These are phyloP conservation scores for Lysiphlebus fabarum DNA, from an alignment of 1,140 invertebrate species.

Conservation along the genomic window DNA sequence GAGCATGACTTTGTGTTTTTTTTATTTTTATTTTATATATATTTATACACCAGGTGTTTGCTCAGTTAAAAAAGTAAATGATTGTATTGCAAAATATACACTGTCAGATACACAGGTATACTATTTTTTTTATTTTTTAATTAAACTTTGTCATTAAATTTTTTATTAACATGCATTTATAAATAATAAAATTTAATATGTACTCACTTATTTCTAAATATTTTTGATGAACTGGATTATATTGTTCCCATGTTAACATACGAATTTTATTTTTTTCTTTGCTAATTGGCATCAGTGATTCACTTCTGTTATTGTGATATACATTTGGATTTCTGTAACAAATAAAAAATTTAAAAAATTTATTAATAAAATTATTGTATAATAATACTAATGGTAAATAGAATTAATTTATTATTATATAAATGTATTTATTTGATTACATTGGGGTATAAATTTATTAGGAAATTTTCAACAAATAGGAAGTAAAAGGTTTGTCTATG, in stretches of 20 bases:
- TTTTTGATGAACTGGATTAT: conserved; percentile 85
- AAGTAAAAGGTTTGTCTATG: conserved; percentile 25
- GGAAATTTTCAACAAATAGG: conserved; percentile 6
- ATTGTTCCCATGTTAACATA: conserved; percentile 83
- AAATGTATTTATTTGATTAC: conserved; percentile 14
- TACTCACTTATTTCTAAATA: conserved; percentile 87
- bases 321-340: conserved; percentile 75
- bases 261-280: conserved; percentile 81
- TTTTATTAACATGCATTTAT: background rate
- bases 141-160: background rate
- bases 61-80: conserved; percentile 3
- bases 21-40: conserved; percentile 10
- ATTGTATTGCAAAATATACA: too few species aligned
- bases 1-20: conserved; percentile 1
- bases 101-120: too few species aligned
- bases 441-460: conserved; percentile 13
- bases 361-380: too few species aligned
- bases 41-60: background rate
- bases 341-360: too few species aligned
- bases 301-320: conserved; percentile 65
- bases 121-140: too few species aligned
- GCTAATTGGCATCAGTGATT: conserved; percentile 68
- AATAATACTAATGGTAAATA: too few species aligned
- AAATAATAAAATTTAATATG: background rate
- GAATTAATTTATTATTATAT: background rate